Evolutionary conservation across 1,140 invertebrate species (phyloP), one percentile per base, ranked within the genome.

Genomic region (Ridgeia piscesae): DNA sequence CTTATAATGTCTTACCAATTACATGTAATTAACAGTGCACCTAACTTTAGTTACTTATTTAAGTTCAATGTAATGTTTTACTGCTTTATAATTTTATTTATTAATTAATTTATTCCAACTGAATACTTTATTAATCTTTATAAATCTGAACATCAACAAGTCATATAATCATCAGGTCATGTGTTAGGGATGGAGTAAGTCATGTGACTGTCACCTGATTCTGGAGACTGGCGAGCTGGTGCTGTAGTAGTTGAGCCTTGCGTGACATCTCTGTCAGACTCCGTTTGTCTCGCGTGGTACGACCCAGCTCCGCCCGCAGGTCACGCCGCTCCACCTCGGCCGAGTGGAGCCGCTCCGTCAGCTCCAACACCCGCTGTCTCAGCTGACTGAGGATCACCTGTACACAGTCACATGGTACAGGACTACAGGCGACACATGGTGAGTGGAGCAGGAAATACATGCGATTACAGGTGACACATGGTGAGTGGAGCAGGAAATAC

Each of bases 311-410:
- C 6, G 17, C 6, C 14, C 90, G 89, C 42, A 93, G 91, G 90
- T 91, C 42, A 35, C 91, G 92, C 33, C 92, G 90, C 21, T 96
- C 95, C 33, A 95, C 94, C 92, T 95, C 95, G 35, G 94, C 94
- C 17, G 92, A 93, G 91, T 95, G 95, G 0, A 96, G 94, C 33
- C 94, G 92, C 93, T 95, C 94, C 1, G 95, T 96, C 89, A 96
- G 95, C 88, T 95, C 94, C 34, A 95, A 91, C 33, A 95, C 94
- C 92, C 95, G 94, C 77, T 94, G 94, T 93, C 95, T 95, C 88
- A 96, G 93, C 58, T 77, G 58, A 21, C 11, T 77, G 11, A 77
- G 2, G 58, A 77, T 77, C 58, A 77, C 58, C 58, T 77, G 58
- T 4, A 77, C 17, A 77, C 58, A 77, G 48, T 21, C 0, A 50